Evolutionary conservation across 1,140 invertebrate genomes (phyloP), one percentile per base, ranked within the genome.

Genomic region (Samia ricini): DNA sequence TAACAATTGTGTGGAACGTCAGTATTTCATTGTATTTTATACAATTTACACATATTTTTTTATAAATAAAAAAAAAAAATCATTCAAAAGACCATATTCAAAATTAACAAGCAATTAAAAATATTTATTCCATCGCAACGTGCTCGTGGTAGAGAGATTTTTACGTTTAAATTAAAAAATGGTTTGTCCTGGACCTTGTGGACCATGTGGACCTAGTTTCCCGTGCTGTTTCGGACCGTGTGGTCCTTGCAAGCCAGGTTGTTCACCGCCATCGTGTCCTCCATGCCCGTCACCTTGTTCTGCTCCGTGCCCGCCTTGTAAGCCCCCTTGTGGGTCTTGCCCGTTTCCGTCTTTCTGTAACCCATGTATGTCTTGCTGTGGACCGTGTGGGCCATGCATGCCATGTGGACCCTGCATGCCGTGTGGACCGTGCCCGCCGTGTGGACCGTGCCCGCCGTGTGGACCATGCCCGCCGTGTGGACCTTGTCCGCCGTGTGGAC

Each of bases 21-120:
- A 79, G 67, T 76, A 60, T 68, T 77, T 60, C 70, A 72, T 48
- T 63, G 68, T 68, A 63, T 57, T 76, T 72, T 80, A 69, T 59
- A 74, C 65, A 65, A 52, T 63, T 72, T 42, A 72, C 71, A 72
- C 33, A 21, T 64, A 76, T 60, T 63, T 64, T n/a, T 69, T 29
- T 29, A 29, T 29, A 72, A 64, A 70, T 66, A 65, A 10, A 58
- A 63, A 63, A 48, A 58, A 64, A 68, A 60, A 52, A 49, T 33
- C 61, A 10, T 5, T 52, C 56, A 72, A 73, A 70, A 68, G 59
- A 49, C 24, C 15, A 29, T 59, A 52, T 55, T 42, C 61, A 59
- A 71, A 76, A 71, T 72, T 67, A 56, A 7, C 23, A 56, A 42
- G 21, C 21, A 5, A 29, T 8, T 29, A 29, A 29, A 29, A 29